Evolutionary conservation across 2,113 vertebrate species (phyloP).

Genomic region (Saguinus imperator): DNA sequence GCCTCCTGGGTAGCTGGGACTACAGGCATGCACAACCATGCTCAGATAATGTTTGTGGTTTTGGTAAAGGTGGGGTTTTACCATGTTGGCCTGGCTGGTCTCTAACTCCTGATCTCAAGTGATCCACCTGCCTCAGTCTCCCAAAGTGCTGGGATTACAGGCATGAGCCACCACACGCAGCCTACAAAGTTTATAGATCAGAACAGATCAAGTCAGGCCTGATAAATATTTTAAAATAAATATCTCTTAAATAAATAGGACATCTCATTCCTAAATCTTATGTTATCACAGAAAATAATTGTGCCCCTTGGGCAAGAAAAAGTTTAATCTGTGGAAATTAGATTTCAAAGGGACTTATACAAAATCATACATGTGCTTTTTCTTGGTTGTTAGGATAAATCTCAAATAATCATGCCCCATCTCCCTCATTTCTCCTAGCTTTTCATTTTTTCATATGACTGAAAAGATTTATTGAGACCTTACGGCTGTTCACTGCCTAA

Average conservation of each 20-base stretch:
- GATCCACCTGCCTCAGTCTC: too few species aligned
- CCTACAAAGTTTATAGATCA: neutral
- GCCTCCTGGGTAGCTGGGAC: too few species aligned
- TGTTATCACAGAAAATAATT: constrained; percentile 56
- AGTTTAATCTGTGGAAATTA: constrained; percentile 42
- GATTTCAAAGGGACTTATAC: constrained; percentile 48
- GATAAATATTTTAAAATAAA: constrained; percentile 51
- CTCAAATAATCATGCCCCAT: constrained; percentile 48
- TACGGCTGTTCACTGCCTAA: constrained; percentile 62
- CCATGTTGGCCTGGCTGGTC: too few species aligned
- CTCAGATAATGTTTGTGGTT: too few species aligned
- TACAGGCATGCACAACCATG: too few species aligned
- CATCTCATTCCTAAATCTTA: neutral
- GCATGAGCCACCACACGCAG: too few species aligned
- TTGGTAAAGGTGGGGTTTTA: too few species aligned
- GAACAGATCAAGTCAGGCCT: neutral
- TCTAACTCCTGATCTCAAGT: too few species aligned
- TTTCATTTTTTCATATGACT: constrained; percentile 68
- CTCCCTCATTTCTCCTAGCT: constrained; percentile 43
- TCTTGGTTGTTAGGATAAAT: constrained; percentile 65
- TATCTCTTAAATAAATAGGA: neutral
- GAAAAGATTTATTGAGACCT: constrained; percentile 70
- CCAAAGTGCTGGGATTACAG: too few species aligned
- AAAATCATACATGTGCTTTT: constrained; percentile 50
- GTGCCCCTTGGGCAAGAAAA: constrained; percentile 40